phyloP scores from a whole-genome alignment of 2,113 vertebrate genomes.

The Catharus fuscescens region DNA sequence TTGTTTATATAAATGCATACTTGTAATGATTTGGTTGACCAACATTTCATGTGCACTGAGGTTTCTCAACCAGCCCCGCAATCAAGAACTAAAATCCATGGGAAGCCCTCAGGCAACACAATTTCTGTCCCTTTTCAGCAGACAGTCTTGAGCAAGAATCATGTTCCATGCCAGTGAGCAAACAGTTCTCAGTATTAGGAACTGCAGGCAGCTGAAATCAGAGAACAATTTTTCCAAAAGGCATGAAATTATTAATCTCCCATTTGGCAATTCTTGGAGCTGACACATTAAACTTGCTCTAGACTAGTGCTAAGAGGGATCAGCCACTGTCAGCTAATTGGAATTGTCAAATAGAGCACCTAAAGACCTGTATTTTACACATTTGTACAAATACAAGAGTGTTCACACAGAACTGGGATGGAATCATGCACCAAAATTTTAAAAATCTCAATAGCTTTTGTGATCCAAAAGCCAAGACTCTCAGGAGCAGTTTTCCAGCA shows the following conservation, averaged over 20 bases:
- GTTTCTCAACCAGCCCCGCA: background rate
- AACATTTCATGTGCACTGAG: background rate
- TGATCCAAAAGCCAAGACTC: background rate
- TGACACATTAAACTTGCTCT: background rate
- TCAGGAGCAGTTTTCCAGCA: background rate
- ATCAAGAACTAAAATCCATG: background rate
- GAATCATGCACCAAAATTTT: background rate
- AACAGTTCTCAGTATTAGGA: background rate
- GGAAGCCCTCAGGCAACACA: background rate
- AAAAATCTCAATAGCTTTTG: background rate
- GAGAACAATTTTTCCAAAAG: background rate
- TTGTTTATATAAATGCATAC: rapidly evolving
- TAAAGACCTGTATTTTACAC: background rate
- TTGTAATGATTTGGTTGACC: background rate
- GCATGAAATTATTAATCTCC: background rate
- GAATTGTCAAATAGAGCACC: background rate
- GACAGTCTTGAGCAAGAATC: background rate
- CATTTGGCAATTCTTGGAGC: background rate
- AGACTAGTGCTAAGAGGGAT: background rate
- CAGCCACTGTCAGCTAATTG: background rate
- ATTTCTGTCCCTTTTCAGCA: background rate
- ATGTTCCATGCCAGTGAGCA: background rate
- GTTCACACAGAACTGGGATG: background rate
- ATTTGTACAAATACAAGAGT: background rate
- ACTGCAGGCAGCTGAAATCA: background rate